A percentile compares a stretch with the other conserved stretches of the same genome.
phyloP scores from a whole-genome alignment of 2,888 invertebrate species.

The Andrena haemorrhoa region DNA sequence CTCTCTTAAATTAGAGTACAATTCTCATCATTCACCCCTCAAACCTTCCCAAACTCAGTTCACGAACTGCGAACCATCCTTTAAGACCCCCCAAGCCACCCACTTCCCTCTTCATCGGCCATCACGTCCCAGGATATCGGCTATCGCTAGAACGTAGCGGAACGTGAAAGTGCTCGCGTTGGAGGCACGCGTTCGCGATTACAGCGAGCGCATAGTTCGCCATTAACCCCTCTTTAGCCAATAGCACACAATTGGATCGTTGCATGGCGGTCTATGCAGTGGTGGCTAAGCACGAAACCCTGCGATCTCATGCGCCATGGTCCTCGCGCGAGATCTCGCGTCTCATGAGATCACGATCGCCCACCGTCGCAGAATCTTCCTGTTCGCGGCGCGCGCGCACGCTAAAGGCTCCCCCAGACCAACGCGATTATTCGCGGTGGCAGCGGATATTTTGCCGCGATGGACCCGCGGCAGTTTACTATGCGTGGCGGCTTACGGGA shows the following conservation, averaged over 20 bases:
- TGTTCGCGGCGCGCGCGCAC: background rate
- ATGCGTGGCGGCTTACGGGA: too few species aligned
- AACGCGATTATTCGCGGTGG: too few species aligned
- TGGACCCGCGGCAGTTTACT: too few species aligned
- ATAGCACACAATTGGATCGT: conserved; percentile 76
- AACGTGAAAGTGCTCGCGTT: conserved; percentile 68
- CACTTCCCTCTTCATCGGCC: conserved; percentile 6
- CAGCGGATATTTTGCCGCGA: too few species aligned
- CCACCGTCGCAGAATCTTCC: conserved; percentile 8
- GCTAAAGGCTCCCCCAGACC: too few species aligned
- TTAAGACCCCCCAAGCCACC: background rate
- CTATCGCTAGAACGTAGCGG: conserved; percentile 54
- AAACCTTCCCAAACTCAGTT: too few species aligned
- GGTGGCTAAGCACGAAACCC: conserved; percentile 36
- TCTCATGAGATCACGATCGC: conserved; percentile 27
- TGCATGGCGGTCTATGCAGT: conserved; percentile 57
- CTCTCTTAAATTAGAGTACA: too few species aligned
- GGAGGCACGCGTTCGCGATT: conserved; percentile 68
- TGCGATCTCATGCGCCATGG: conserved; percentile 30
- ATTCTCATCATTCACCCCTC: too few species aligned
- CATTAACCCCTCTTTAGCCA: conserved; percentile 78
- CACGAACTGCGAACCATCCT: too few species aligned
- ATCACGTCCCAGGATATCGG: conserved; percentile 48
- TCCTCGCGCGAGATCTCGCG: background rate
- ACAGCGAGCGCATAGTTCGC: conserved; percentile 74